Evolutionary conservation across 2,113 vertebrate genomes (phyloP).

Genomic region (Poecilia latipinna): DNA sequence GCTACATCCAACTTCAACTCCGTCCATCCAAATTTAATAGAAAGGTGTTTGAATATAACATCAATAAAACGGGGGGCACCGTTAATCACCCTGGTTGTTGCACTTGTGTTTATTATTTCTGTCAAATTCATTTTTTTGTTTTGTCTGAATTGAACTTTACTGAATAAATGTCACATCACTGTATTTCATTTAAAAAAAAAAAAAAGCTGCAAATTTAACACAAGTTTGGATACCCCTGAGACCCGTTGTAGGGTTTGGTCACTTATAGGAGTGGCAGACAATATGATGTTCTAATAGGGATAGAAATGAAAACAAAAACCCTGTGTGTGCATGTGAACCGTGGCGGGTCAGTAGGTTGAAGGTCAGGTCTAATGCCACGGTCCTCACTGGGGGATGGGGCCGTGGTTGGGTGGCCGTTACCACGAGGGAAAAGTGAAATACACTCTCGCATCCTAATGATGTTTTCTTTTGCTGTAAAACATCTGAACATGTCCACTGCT

Average conservation of each 20-base stretch:
- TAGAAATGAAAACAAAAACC: too few species aligned
- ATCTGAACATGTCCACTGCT: constrained; percentile 78
- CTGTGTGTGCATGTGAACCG: constrained; percentile 15
- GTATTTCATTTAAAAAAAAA: neutral
- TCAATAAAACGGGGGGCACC: too few species aligned
- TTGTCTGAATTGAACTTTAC: neutral
- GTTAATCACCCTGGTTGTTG: neutral
- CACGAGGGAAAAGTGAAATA: constrained; percentile 76
- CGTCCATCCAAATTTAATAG: too few species aligned
- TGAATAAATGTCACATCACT: neutral
- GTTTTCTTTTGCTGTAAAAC: constrained; percentile 77
- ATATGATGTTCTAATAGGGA: neutral
- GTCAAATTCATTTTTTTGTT: neutral
- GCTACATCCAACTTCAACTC: too few species aligned
- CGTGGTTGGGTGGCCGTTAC: constrained; percentile 41
- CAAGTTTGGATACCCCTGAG: neutral
- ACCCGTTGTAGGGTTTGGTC: neutral
- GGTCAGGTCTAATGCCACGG: constrained; percentile 73
- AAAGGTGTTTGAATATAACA: neutral
- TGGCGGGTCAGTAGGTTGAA: constrained; percentile 66
- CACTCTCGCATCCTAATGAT: constrained; percentile 75
- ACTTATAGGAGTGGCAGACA: neutral
- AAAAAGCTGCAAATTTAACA: neutral
- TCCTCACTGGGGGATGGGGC: constrained; percentile 35
- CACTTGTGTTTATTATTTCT: neutral